These are phyloP conservation scores for Caenorhabditis latens DNA, from an alignment of 1,140 invertebrate genomes.

Conservation along the genomic window DNA sequence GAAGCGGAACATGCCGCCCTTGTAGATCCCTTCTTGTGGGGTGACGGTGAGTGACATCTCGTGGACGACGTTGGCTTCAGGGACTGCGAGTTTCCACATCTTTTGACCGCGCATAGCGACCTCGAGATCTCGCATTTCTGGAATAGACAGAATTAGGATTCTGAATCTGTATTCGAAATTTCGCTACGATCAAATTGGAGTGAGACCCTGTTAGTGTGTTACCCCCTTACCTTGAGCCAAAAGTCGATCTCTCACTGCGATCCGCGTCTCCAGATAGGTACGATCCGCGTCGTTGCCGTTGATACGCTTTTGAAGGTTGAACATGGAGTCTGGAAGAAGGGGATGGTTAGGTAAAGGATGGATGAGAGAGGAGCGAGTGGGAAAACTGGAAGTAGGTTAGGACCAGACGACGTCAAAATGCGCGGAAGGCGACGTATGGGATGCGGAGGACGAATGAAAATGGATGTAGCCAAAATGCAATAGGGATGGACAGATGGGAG, in stretches of 20 bases:
- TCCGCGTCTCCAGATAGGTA: slow-evolving; percentile 79
- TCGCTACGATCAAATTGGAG: no score
- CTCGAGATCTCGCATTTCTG: slow-evolving; percentile 90
- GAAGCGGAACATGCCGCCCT: slow-evolving; percentile 88
- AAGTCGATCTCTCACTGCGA: slow-evolving; percentile 87
- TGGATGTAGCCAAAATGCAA: no score
- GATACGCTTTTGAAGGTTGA: slow-evolving; percentile 82
- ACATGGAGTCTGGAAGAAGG: slow-evolving; percentile 79
- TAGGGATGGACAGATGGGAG: no score
- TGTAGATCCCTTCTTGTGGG: slow-evolving; percentile 91
- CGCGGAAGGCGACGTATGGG: no score
- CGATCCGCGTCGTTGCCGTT: slow-evolving; percentile 73
- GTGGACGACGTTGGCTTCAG: slow-evolving; percentile 84
- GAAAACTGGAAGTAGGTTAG: no score
- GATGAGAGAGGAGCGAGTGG: no score
- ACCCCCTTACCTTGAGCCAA: slow-evolving; percentile 84
- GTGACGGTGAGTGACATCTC: slow-evolving; percentile 85
- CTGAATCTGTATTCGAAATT: no score
- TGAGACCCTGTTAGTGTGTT: no score
- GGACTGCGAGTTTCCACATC: slow-evolving; percentile 86
- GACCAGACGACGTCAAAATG: no score
- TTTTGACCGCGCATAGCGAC: slow-evolving; percentile 83
- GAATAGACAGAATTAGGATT: no score
- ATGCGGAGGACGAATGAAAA: no score
- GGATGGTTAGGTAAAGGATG: background rate